Base-by-base conservation (phyloP, 2,797 vertebrate species). In the Hyperoplus lanceolatus region DNA sequence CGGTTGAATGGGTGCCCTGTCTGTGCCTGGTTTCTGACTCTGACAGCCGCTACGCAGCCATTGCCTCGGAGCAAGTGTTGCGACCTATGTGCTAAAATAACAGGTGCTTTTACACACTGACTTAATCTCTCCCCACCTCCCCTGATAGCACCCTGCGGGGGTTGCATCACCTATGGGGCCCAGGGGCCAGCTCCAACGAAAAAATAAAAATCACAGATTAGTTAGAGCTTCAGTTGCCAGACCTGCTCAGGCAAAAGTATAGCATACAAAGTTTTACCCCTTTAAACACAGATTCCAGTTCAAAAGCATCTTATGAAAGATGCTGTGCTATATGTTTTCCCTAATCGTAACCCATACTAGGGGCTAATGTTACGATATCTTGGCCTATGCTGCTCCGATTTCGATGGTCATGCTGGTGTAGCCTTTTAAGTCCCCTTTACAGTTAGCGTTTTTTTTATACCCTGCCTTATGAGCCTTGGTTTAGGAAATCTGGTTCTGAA, bases 1-100 rank as follows among this genome's bases (percentile, higher is more conserved):
- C 14, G 79, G 58, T 71, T 94, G 89, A 95, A 95, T 94, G 90
- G 91, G 21, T 38, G 73, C 87, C 87, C 93, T 93, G 94, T 95
- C 87, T 86, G 88, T 43, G 66, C 71, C 80, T 74, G 21, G 55
- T 69, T 87, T 88, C 73, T 75, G 79, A 88, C 50, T 57, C 86
- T 75, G 85, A 92, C 94, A 94, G 94, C 89, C 92, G 91, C 86
- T 80, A 84, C 49, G 81, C 89, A 86, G 84, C 85, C 81, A 48
- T 88, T 49, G 84, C 87, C 83, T 84, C 56, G 1, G 79, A 92
- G 87, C 94, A 95, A 94, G 89, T 95, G 94, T 94, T 85, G 81
- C 74, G 58, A 84, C 85, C 86, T 58, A 77, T 93, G 93, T 89
- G 89, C 84, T 81, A 73, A 89, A 88, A 83, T 82, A 94, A 96